Evolutionary conservation across 1,140 invertebrate genomes (phyloP).

Genomic region (Halictus rubicundus): DNA sequence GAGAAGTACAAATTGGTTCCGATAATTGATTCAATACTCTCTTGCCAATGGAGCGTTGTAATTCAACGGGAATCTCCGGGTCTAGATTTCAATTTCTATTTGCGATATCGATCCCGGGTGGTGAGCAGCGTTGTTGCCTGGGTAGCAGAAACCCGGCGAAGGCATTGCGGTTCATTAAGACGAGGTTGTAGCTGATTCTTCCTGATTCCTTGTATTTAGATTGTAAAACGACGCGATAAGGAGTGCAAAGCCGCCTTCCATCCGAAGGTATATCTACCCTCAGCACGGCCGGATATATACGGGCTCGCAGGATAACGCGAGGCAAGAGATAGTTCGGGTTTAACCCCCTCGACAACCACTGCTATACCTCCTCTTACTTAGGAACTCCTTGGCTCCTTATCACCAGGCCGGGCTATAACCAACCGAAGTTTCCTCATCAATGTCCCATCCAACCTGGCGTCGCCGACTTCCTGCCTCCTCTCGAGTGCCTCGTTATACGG

Average conservation of each 20-base stretch:
- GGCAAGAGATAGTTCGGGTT: conserved; percentile 68
- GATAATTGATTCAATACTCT: neutral
- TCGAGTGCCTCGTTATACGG: conserved; percentile 61
- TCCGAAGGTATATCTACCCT: conserved; percentile 60
- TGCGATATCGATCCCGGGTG: conserved; percentile 8
- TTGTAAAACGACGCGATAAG: conserved; percentile 70
- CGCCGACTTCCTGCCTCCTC: conserved; percentile 64
- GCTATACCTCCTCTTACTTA: conserved; percentile 66
- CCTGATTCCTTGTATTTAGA: conserved; percentile 66
- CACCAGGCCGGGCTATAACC: conserved; percentile 65
- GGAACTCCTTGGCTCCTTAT: conserved; percentile 69
- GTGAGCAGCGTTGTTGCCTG: neutral
- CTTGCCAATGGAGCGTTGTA: neutral
- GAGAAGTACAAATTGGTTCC: conserved; percentile 4
- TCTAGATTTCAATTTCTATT: conserved; percentile 48
- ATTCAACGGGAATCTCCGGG: neutral
- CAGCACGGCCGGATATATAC: conserved; percentile 63
- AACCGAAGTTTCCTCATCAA: conserved; percentile 75
- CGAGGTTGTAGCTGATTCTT: conserved; percentile 52
- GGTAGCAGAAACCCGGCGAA: neutral
- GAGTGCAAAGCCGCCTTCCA: conserved; percentile 38
- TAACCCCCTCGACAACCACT: conserved; percentile 61
- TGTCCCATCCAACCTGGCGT: conserved; percentile 69
- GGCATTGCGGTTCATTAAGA: conserved; percentile 45
- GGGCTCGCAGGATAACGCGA: conserved; percentile 63